Evolutionary conservation across 92 coral and sea anemone genomes (phyloP).

Genomic region (Umimayanthus chanpuru): DNA sequence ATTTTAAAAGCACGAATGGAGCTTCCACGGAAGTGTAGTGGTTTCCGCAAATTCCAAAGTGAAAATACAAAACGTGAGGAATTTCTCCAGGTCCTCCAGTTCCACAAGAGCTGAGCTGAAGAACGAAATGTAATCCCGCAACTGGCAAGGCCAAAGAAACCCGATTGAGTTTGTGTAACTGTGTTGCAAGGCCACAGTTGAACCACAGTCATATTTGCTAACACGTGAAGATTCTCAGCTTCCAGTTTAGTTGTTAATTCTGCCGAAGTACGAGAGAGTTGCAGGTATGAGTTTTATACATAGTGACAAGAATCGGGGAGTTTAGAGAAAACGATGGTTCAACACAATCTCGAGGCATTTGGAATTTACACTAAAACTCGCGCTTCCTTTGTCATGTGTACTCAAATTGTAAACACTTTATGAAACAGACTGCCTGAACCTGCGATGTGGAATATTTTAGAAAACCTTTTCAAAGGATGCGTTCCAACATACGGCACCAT

Average conservation of each 20-base stretch:
- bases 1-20: not conserved
- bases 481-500: not conserved
- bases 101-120: not conserved
- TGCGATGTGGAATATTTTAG: too few species aligned
- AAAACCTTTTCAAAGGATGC: not conserved
- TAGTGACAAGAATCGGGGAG: not conserved
- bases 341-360: too few species aligned
- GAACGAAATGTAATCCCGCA: not conserved
- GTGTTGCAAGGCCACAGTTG: not conserved
- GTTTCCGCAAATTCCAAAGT: slow-evolving; percentile 18
- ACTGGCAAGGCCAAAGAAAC: not conserved
- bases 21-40: not conserved
- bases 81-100: not conserved
- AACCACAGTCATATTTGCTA: not conserved
- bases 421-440: too few species aligned
- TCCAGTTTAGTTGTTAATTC: not conserved
- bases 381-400: too few species aligned
- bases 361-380: too few species aligned
- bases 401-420: too few species aligned
- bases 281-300: not conserved
- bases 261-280: not conserved
- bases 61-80: not conserved
- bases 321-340: too few species aligned
- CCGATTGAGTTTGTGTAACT: not conserved
- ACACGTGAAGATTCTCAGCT: not conserved